Conservation (phyloP, 2,797 vertebrate genomes). For the Tolypeutes matacus region DNA sequence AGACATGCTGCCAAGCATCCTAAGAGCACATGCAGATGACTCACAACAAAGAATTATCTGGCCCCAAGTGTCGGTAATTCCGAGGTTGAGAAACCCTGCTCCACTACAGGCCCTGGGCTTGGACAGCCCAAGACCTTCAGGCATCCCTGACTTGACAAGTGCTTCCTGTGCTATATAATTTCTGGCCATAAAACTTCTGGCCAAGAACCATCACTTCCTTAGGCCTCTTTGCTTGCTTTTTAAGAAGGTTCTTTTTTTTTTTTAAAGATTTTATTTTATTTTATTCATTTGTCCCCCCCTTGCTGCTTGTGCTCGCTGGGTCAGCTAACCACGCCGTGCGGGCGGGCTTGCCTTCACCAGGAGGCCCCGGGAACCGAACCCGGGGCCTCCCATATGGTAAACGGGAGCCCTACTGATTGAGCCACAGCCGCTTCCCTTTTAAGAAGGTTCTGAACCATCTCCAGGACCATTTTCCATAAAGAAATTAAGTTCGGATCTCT, state of each 20-base stretch:
- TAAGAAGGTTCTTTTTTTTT: too few relatives aligned
- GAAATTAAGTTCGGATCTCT: not conserved
- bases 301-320: too few relatives aligned
- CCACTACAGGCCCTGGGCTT: not conserved
- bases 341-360: too few relatives aligned
- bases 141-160: not conserved
- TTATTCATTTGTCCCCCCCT: too few relatives aligned
- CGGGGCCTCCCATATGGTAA: too few relatives aligned
- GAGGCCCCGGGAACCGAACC: too few relatives aligned
- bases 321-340: too few relatives aligned
- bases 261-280: too few relatives aligned
- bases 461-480: not conserved
- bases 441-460: not conserved
- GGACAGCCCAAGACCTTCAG: not conserved
- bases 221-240: not conserved
- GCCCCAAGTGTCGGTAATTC: not conserved
- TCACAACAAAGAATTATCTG: not conserved
- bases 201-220: not conserved
- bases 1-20: not conserved
- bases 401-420: too few relatives aligned
- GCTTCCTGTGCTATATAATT: not conserved
- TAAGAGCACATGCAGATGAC: not conserved
- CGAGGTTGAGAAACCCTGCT: not conserved
- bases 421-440: not conserved
- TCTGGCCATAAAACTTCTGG: not conserved